Evolutionary conservation across 1,140 invertebrate species (phyloP).

Genomic region (Macrocentrus cingulum): DNA sequence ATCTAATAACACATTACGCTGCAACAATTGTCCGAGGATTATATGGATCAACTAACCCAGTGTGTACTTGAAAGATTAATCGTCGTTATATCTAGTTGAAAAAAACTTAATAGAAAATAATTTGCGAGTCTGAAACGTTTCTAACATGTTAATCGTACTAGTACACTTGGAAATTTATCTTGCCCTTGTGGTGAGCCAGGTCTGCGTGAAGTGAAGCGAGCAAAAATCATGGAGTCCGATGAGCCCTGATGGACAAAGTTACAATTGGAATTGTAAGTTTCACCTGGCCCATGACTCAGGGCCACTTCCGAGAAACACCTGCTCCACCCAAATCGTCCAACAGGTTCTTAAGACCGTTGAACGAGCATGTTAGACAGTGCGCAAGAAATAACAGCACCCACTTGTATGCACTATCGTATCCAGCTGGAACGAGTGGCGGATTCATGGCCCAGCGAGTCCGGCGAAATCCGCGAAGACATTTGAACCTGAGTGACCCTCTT

Average conservation of each 20-base stretch:
- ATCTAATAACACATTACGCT: too few relatives aligned
- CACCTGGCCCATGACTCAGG: constrained; percentile 45
- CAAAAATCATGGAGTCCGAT: not conserved
- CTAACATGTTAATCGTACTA: not conserved
- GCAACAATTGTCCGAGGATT: too few relatives aligned
- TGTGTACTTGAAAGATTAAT: too few relatives aligned
- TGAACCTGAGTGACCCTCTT: constrained; percentile 1
- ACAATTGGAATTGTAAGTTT: constrained; percentile 15
- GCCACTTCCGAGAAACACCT: constrained; percentile 42
- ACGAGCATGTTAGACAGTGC: not conserved
- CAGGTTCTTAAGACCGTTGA: constrained; percentile 31
- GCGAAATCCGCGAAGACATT: constrained; percentile 2
- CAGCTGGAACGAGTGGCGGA: constrained; percentile 12
- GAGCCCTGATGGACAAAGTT: not conserved
- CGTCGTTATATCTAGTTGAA: too few relatives aligned
- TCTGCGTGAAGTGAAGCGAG: not conserved
- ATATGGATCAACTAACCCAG: too few relatives aligned
- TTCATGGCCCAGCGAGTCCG: constrained; percentile 14
- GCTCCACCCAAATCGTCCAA: constrained; percentile 38
- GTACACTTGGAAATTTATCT: not conserved
- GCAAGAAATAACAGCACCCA: too few relatives aligned
- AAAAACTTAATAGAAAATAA: too few relatives aligned
- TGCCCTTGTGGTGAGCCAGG: not conserved
- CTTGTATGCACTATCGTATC: not conserved
- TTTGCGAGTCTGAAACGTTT: too few relatives aligned